These are phyloP conservation scores for Calyptommatus sinebrachiatus DNA, from an alignment of 2,113 vertebrate genomes.

Conservation along the genomic window DNA sequence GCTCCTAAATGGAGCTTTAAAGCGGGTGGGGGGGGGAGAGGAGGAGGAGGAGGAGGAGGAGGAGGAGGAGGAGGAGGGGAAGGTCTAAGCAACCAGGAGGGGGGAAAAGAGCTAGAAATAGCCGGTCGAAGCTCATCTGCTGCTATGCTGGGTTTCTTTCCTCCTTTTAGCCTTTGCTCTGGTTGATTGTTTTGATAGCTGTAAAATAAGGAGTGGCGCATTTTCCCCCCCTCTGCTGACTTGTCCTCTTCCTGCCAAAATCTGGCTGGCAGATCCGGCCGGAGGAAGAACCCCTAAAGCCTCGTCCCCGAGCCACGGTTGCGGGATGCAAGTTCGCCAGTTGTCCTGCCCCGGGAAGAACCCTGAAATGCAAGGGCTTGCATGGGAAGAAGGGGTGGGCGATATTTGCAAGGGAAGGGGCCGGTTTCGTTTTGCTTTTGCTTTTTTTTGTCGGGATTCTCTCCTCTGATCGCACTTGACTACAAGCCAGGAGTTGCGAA, in stretches of 20 bases:
- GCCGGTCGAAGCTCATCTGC: slow-evolving; percentile 4
- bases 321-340: slow-evolving; percentile 39
- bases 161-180: not conserved
- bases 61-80: slow-evolving; percentile 28
- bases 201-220: not conserved
- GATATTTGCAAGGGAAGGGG: not conserved
- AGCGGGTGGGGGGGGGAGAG: not conserved
- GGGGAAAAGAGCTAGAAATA: not conserved
- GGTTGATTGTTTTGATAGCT: not conserved
- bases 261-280: not conserved
- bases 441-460: not conserved
- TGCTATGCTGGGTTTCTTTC: not conserved
- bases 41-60: slow-evolving; percentile 2
- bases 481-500: not conserved
- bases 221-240: not conserved
- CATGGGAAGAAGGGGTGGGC: no score
- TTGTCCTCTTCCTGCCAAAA: no score
- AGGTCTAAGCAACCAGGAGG: slow-evolving; percentile 24
- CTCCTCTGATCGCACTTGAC: not conserved
- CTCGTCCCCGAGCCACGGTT: not conserved
- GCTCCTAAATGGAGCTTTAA: slow-evolving; percentile 35
- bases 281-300: not conserved
- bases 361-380: not conserved
- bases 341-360: slow-evolving; percentile 12
- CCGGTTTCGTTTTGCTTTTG: no score